Evolutionary conservation across 2,888 invertebrate genomes (phyloP).

Genomic region (Hesperia comma): DNA sequence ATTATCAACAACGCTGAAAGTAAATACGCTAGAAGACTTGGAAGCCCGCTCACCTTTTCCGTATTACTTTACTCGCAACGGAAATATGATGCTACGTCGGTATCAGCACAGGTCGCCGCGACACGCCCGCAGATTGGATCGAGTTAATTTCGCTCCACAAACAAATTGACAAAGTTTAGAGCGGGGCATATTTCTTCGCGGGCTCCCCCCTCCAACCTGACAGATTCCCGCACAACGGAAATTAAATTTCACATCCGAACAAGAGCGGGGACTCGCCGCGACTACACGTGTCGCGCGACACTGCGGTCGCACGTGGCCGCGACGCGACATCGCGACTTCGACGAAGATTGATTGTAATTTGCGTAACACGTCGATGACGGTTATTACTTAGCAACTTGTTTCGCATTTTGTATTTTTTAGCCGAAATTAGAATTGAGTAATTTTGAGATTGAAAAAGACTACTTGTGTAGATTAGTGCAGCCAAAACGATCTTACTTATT

Average conservation of each 20-base stretch:
- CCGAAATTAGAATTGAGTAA: too few relatives aligned
- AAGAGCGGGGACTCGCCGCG: slow-evolving; percentile 75
- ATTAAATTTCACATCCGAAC: slow-evolving; percentile 84
- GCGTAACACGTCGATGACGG: slow-evolving; percentile 9
- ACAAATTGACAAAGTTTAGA: slow-evolving; percentile 85
- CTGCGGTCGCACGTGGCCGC: slow-evolving; percentile 51
- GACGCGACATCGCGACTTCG: slow-evolving; percentile 53
- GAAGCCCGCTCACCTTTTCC: slow-evolving; percentile 55
- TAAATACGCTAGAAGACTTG: neutral
- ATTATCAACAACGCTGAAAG: neutral
- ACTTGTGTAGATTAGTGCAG: too few relatives aligned
- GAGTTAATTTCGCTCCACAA: slow-evolving; percentile 84
- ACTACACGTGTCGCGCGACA: slow-evolving; percentile 57
- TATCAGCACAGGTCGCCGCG: slow-evolving; percentile 70
- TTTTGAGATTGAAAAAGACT: too few relatives aligned
- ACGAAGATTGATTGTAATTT: slow-evolving; percentile 59
- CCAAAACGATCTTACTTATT: too few relatives aligned
- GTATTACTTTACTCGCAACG: slow-evolving; percentile 54
- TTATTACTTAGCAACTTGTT: too few relatives aligned
- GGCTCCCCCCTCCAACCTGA: slow-evolving; percentile 61
- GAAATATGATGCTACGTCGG: slow-evolving; percentile 66
- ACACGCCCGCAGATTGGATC: slow-evolving; percentile 80
- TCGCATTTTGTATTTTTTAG: too few relatives aligned
- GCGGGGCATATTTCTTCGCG: slow-evolving; percentile 82
- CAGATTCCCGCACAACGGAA: slow-evolving; percentile 81